phyloP scores from a whole-genome alignment of 1,140 invertebrate genomes.

The Aphelenchoides fujianensis region DNA sequence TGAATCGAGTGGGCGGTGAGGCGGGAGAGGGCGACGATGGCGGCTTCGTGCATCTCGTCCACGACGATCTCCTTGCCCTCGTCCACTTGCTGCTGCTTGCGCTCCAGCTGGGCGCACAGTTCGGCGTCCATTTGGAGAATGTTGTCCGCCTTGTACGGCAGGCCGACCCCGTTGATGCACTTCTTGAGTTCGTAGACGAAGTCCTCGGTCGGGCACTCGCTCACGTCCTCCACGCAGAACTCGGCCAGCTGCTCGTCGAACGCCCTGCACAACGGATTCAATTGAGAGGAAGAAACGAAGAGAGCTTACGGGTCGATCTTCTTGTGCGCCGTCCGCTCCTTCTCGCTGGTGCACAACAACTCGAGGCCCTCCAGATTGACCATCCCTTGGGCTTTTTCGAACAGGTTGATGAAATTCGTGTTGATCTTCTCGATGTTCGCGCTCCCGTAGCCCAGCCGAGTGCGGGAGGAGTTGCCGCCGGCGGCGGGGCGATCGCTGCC shows the following conservation, averaged over 20 bases:
- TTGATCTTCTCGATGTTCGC: conserved; percentile 25
- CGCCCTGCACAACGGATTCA: conserved; percentile 28
- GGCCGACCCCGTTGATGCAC: conserved; percentile 18
- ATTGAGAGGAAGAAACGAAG: background rate
- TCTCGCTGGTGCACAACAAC: conserved; percentile 27
- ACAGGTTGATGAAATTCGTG: conserved; percentile 32
- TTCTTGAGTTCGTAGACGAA: conserved; percentile 37
- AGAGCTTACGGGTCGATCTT: conserved; percentile 22
- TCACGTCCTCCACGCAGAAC: conserved; percentile 43
- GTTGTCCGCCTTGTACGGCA: conserved; percentile 41
- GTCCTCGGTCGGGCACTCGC: conserved; percentile 35
- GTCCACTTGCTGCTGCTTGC: conserved; percentile 22
- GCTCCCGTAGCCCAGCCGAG: conserved; percentile 33
- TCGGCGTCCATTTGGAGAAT: conserved; percentile 20
- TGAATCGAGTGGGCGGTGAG: conserved; percentile 44
- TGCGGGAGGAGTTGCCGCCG: background rate
- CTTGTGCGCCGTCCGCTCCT: conserved; percentile 21
- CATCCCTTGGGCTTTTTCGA: conserved; percentile 45
- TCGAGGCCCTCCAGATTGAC: conserved; percentile 48
- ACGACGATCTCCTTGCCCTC: conserved; percentile 26
- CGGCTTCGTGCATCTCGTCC: conserved; percentile 36
- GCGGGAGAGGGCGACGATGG: conserved; percentile 32
- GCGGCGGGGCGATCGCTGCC: background rate
- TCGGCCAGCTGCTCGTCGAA: conserved; percentile 39
- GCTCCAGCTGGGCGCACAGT: conserved; percentile 13